These are phyloP conservation scores for Zonotrichia albicollis DNA, from an alignment of 2,797 vertebrate genomes.

Conservation along the genomic window DNA sequence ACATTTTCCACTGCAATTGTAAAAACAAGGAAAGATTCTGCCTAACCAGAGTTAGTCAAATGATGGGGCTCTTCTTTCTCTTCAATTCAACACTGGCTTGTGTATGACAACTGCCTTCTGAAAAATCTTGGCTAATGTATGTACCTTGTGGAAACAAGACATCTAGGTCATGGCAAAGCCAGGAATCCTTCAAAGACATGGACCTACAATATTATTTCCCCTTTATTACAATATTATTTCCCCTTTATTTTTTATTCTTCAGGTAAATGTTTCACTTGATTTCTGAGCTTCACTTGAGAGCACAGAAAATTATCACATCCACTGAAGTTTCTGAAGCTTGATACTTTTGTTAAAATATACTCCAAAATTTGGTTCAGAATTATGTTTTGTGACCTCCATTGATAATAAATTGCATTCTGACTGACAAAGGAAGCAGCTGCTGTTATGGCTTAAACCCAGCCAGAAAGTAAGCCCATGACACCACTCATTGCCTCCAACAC, in stretches of 20 bases:
- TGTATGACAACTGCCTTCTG: not conserved
- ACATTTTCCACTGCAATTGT: not conserved
- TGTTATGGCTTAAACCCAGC: not conserved
- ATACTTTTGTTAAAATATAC: not conserved
- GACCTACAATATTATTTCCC: not conserved
- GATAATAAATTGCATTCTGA: not conserved
- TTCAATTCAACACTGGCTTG: not conserved
- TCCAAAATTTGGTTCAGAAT: not conserved
- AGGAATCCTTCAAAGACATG: not conserved
- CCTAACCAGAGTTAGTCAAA: not conserved
- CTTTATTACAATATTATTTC: not conserved
- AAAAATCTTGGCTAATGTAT: not conserved
- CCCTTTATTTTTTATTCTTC: not conserved
- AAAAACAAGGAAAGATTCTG: not conserved
- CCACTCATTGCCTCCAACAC: not conserved
- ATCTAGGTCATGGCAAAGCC: not conserved
- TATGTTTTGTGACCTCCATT: not conserved
- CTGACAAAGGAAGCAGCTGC: not conserved
- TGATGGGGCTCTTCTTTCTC: not conserved
- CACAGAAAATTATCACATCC: not conserved
- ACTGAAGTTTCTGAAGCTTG: not conserved
- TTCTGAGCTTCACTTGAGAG: not conserved
- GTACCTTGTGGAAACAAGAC: not conserved
- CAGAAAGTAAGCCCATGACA: not conserved
- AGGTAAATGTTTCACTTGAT: not conserved